phyloP scores from a whole-genome alignment of 2,888 invertebrate species.

The Zootermopsis nevadensis region DNA sequence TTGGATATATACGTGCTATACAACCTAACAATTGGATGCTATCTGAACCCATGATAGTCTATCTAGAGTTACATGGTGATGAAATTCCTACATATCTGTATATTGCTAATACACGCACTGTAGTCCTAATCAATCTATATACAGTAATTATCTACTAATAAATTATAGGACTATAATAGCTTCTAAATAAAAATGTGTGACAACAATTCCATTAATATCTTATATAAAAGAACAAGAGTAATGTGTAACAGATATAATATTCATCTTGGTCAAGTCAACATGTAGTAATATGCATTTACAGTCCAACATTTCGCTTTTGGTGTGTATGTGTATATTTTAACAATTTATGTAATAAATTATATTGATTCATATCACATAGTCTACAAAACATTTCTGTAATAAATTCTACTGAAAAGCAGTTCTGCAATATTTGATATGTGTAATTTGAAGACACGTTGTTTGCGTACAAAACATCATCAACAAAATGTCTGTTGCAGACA shows the following conservation, averaged over 20 bases:
- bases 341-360: constrained; percentile 12
- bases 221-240: not conserved
- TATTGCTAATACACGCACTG: constrained; percentile 67
- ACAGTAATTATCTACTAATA: constrained; percentile 47
- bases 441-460: not conserved
- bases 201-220: constrained; percentile 19
- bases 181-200: constrained; percentile 43
- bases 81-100: constrained; percentile 54
- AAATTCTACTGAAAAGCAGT: not conserved
- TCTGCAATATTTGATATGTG: constrained; percentile 3
- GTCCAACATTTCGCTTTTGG: not conserved
- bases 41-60: constrained; percentile 24
- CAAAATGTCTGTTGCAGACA: not conserved
- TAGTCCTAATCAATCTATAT: constrained; percentile 52
- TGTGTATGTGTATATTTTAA: constrained; percentile 1
- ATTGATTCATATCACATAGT: not conserved
- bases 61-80: constrained; percentile 41
- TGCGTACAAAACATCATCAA: not conserved
- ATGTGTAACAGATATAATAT: not conserved
- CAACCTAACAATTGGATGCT: constrained; percentile 1
- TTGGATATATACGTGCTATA: not conserved
- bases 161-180: constrained; percentile 43
- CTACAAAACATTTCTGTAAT: not conserved
- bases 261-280: not conserved
- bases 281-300: not conserved